These are phyloP conservation scores for Mastacembelus armatus DNA, from an alignment of 2,797 vertebrate species.

Conservation along the genomic window DNA sequence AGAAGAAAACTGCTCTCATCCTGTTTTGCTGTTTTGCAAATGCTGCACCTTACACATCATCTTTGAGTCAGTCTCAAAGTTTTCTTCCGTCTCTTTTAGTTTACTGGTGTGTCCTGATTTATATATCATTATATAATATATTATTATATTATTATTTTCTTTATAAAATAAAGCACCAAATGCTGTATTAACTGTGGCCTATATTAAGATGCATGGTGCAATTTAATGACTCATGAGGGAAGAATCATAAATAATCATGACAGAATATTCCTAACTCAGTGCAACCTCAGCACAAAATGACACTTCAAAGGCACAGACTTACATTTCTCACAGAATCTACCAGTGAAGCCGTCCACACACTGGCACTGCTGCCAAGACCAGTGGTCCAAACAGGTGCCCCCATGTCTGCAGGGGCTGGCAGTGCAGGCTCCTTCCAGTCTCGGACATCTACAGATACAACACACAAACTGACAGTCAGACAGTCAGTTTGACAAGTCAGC, in stretches of 20 bases:
- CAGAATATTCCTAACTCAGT: conserved; percentile 47
- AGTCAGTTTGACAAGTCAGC: conserved; percentile 60
- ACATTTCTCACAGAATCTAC: conserved; percentile 97
- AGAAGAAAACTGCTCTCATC: conserved; percentile 6
- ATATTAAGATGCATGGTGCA: conserved; percentile 43
- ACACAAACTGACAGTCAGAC: conserved; percentile 61
- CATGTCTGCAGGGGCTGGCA: conserved; percentile 90
- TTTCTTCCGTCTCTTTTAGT: conserved; percentile 14
- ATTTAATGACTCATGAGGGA: conserved; percentile 55
- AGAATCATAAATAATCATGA: conserved; percentile 66
- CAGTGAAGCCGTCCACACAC: conserved; percentile 92
- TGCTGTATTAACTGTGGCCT: conserved; percentile 25
- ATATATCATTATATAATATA: too few species aligned
- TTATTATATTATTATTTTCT: too few species aligned
- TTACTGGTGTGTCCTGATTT: too few species aligned
- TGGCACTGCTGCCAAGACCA: conserved; percentile 98
- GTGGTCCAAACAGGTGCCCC: conserved; percentile 92
- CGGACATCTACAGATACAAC: conserved; percentile 87
- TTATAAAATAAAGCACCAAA: conserved; percentile 43
- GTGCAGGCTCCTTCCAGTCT: conserved; percentile 93
- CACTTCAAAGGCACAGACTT: conserved; percentile 66
- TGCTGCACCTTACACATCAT: conserved; percentile 36
- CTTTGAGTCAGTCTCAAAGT: conserved; percentile 14
- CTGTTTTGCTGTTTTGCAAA: too few species aligned
- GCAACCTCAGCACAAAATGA: conserved; percentile 48